Evolutionary conservation across 2,888 invertebrate species (phyloP).

Genomic region (Serrognathus titanus): DNA sequence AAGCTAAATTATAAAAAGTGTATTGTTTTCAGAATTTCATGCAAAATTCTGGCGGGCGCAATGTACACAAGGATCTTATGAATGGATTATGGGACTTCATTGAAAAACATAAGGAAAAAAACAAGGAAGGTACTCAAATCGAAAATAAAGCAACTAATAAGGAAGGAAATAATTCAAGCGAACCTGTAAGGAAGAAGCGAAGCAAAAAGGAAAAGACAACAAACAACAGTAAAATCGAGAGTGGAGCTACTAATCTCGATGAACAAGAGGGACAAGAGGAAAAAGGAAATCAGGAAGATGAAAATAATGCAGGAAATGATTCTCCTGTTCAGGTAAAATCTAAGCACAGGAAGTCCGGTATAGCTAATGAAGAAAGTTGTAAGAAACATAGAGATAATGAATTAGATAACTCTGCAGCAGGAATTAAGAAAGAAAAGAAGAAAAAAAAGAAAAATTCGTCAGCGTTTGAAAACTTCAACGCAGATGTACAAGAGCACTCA

Average conservation of each 20-base stretch:
- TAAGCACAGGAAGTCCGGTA: no score
- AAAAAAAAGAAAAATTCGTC: no score
- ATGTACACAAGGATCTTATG: constrained; percentile 56
- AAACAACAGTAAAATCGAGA: constrained; percentile 36
- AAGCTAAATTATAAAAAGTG: neutral
- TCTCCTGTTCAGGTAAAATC: no score
- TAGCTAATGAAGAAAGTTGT: no score
- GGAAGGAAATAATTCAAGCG: constrained; percentile 52
- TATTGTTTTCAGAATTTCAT: constrained; percentile 59
- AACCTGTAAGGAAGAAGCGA: constrained; percentile 37
- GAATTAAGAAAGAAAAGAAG: no score
- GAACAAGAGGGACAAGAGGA: constrained; percentile 24
- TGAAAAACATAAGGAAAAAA: constrained; percentile 37
- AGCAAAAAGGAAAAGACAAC: constrained; percentile 51
- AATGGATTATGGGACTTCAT: constrained; percentile 65
- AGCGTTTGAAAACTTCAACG: neutral
- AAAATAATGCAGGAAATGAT: constrained; percentile 41
- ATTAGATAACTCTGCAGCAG: no score
- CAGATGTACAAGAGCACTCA: constrained; percentile 27
- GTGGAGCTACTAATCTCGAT: neutral
- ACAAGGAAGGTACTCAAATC: constrained; percentile 1
- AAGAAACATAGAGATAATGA: no score
- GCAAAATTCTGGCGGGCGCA: constrained; percentile 57
- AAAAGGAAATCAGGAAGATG: constrained; percentile 44
- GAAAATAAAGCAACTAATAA: constrained; percentile 30